phyloP scores from a whole-genome alignment of 2,888 invertebrate species.

The Stenchaetothrips biformis region DNA sequence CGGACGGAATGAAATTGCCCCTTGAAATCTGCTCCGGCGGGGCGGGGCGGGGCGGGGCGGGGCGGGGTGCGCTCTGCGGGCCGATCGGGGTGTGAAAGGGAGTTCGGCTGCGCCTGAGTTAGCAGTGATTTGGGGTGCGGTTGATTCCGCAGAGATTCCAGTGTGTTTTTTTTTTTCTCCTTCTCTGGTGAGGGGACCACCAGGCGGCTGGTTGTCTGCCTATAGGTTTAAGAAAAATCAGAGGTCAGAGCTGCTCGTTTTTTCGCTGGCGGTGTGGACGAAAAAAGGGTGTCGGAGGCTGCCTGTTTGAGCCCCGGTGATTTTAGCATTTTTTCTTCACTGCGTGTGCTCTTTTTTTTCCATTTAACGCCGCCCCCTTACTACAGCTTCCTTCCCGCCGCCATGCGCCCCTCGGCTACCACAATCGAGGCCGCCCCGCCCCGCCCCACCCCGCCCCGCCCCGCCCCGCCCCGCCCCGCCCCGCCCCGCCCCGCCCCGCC shows the following conservation, averaged over 20 bases:
- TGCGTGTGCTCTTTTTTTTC: neutral
- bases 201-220: no score
- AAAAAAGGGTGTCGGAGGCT: no score
- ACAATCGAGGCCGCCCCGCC: neutral
- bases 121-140: neutral
- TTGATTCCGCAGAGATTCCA: neutral
- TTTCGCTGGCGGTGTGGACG: no score
- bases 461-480: neutral
- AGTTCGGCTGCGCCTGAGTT: neutral
- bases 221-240: no score
- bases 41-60: neutral
- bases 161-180: neutral
- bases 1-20: conserved; percentile 17
- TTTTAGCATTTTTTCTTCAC: no score
- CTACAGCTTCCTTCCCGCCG: neutral
- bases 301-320: no score
- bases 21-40: neutral
- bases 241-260: no score
- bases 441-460: neutral
- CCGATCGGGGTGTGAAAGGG: neutral
- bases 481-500: no score
- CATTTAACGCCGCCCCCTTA: neutral
- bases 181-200: no score
- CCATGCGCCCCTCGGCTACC: neutral
- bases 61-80: neutral